Conservation (phyloP, 2,113 vertebrate species). For the Sialia sialis region DNA sequence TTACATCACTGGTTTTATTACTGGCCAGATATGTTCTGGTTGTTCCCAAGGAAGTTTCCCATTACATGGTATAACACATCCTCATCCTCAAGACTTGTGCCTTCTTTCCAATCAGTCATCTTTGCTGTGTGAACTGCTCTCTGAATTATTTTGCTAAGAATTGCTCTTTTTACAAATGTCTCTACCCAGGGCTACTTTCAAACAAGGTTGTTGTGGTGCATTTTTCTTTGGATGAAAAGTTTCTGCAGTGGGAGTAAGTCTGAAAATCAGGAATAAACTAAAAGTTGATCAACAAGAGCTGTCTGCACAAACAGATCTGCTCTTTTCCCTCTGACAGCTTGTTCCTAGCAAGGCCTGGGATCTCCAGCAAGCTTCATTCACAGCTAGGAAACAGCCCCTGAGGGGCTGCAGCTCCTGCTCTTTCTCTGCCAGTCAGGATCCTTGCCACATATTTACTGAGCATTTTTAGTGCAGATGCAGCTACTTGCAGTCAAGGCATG, state of each 20-base stretch:
- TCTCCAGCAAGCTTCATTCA: neutral
- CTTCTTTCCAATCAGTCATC: neutral
- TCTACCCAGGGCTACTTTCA: neutral
- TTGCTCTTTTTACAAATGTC: neutral
- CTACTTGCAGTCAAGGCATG: neutral
- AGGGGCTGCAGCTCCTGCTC: neutral
- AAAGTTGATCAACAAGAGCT: neutral
- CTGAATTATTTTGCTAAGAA: neutral
- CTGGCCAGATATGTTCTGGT: neutral
- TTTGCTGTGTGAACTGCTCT: neutral
- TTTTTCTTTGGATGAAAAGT: neutral
- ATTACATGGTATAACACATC: neutral
- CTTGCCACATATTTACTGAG: neutral
- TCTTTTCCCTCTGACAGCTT: neutral
- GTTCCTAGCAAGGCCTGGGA: neutral
- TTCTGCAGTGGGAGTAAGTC: neutral
- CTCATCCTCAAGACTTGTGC: neutral
- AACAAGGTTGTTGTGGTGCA: neutral
- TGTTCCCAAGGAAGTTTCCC: neutral
- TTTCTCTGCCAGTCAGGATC: neutral
- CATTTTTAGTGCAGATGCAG: neutral
- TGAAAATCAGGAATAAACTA: neutral
- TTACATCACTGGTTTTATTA: slow-evolving; percentile 18
- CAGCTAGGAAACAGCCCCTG: neutral
- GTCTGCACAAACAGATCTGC: neutral